phyloP scores from a whole-genome alignment of 2,888 invertebrate species.

The Ceriagrion tenellum region DNA sequence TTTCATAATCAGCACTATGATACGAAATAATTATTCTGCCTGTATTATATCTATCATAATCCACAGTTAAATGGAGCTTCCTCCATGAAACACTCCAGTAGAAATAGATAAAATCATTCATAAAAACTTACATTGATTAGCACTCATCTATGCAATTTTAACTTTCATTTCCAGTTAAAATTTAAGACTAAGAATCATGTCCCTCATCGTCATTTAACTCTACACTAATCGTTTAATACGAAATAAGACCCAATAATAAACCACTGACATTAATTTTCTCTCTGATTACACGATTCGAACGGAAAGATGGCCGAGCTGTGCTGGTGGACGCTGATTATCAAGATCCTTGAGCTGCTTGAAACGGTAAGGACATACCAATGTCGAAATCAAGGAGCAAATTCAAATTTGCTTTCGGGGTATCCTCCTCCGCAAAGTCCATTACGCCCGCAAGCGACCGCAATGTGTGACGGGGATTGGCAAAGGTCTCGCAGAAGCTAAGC shows the following conservation, averaged over 20 bases:
- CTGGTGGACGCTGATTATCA: constrained; percentile 84
- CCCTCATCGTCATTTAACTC: no score
- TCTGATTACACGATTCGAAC: not conserved
- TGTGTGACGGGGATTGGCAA: not conserved
- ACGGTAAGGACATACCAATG: constrained; percentile 77
- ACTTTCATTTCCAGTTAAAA: no score
- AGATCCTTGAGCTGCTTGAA: constrained; percentile 84
- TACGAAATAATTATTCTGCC: no score
- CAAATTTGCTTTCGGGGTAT: not conserved
- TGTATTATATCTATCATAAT: no score
- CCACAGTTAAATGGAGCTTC: no score
- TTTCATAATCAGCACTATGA: no score
- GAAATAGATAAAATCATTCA: no score
- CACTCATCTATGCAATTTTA: no score
- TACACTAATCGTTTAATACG: no score
- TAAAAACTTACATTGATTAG: no score
- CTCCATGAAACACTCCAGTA: no score
- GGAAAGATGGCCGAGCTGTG: constrained; percentile 78
- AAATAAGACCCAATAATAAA: not conserved
- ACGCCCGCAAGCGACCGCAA: not conserved
- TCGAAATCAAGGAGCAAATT: not conserved
- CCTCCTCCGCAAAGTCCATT: not conserved
- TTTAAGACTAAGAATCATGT: no score
- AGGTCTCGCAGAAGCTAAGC: not conserved
- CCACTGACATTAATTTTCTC: not conserved